These are phyloP conservation scores for Astur gentilis DNA, from an alignment of 2,113 vertebrate species.

Conservation along the genomic window DNA sequence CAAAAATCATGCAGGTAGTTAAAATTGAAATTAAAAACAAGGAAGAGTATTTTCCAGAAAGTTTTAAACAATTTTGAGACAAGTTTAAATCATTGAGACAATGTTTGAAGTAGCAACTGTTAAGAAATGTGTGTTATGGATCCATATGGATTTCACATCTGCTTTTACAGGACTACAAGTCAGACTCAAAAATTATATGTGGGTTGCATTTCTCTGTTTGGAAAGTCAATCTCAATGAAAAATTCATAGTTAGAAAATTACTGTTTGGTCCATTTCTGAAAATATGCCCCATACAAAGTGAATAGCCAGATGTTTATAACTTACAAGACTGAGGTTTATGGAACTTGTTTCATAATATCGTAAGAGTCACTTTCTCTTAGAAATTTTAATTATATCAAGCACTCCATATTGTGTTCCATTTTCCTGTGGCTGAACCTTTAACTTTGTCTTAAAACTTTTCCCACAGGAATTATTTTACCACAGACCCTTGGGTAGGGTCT, in stretches of 20 bases:
- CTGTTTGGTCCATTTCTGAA: background rate
- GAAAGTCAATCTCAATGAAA: background rate
- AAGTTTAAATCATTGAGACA: background rate
- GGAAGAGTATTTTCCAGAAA: background rate
- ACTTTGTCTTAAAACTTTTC: background rate
- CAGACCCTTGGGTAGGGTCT: background rate
- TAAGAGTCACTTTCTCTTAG: background rate
- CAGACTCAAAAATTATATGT: background rate
- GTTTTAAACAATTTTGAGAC: background rate
- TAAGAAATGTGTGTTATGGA: background rate
- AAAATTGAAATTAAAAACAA: background rate
- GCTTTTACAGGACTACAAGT: background rate
- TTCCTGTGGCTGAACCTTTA: background rate
- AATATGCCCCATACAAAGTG: background rate
- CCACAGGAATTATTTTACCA: background rate
- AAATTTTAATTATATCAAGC: background rate
- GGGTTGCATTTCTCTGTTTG: background rate
- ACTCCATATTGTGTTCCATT: background rate
- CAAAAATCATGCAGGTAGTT: background rate
- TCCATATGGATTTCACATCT: background rate
- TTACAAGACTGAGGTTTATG: background rate
- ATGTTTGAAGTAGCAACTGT: background rate
- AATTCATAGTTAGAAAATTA: background rate
- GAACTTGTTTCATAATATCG: background rate
- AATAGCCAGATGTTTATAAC: background rate